Base-by-base conservation (phyloP, 2,797 vertebrate species). In the Silurus aristotelis region DNA sequence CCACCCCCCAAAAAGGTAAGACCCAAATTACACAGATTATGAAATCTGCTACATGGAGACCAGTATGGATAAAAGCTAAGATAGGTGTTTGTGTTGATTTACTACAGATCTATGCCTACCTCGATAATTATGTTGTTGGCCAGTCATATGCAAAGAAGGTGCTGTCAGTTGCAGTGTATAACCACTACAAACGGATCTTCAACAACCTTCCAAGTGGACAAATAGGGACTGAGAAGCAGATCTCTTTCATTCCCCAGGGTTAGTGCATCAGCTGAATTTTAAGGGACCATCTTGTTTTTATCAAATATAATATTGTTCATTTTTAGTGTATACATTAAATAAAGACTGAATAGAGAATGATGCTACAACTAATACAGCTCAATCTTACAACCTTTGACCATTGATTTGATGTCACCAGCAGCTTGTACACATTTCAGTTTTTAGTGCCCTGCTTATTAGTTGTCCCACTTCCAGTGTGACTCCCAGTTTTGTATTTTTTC, bases 171-270 rank as follows among this genome's bases (percentile, higher is more conserved):
- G 96, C 96, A 38, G 96, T 97, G 80, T 97, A 97, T 92, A 97
- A 97, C 92, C 96, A 97, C 92, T 97, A 97, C 92, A 97, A 97
- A 86, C 95, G 96, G 81, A 97, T 97, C 90, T 96, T 96, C 91
- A 97, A 96, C 90, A 97, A 97, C 90, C 96, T 97, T 87, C 96
- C 96, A 94, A 95, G 27, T 94, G 87, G 88, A 13, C 96, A 96
- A 90, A 93, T 93, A 58, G 96, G 96, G 89, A 92, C 93, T 88
- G 96, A 97, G 88, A 97, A 96, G 83, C 96, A 95, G 89, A 93
- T 93, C 73, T 95, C 95, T 48, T 90, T 97, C 90, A 96, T 95
- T 48, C 96, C 96, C 5, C 95, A 96, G 94, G 96, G 96, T 97
- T 91, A 7, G 63, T 89, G 95, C 95, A 78, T 38, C 25, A 9